Conservation (phyloP, 2,888 invertebrate genomes). For the Tetranychus truncatus region DNA sequence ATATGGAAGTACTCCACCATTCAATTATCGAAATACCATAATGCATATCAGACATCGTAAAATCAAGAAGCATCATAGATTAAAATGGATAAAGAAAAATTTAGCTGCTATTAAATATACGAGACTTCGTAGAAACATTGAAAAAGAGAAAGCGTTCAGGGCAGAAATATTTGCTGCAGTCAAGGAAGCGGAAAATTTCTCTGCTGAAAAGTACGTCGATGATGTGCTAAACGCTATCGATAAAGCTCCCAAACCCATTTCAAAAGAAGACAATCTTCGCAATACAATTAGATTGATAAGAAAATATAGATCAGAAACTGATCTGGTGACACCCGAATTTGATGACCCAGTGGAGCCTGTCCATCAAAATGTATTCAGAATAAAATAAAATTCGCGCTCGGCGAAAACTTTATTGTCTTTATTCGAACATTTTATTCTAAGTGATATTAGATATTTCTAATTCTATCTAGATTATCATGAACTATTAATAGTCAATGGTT, state of each 20-base stretch:
- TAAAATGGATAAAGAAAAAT: constrained; percentile 59
- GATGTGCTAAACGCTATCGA: constrained; percentile 40
- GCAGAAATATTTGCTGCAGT: constrained; percentile 48
- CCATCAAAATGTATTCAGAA: background rate
- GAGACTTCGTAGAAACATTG: constrained; percentile 43
- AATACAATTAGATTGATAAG: constrained; percentile 21
- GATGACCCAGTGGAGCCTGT: constrained; percentile 24
- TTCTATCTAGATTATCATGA: too few species aligned
- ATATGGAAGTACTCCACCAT: background rate
- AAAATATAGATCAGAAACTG: constrained; percentile 24
- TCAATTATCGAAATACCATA: constrained; percentile 13
- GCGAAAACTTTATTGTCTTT: too few species aligned
- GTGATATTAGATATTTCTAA: too few species aligned
- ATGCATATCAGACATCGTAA: constrained; percentile 43
- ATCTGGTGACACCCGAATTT: constrained; percentile 24
- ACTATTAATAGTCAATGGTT: too few species aligned
- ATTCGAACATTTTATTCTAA: too few species aligned
- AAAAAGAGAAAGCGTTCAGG: constrained; percentile 55
- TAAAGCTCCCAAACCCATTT: constrained; percentile 19
- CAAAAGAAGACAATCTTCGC: constrained; percentile 17
- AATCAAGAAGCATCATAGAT: constrained; percentile 69
- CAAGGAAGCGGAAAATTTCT: constrained; percentile 53
- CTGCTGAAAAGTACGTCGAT: constrained; percentile 51
- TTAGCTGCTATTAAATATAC: constrained; percentile 54
- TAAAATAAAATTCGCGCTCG: background rate